A percentile compares a stretch with the other conserved stretches of the same genome.
Evolutionary conservation across 2,888 invertebrate species (phyloP).

Genomic region (Didymodactylos carnosus): DNA sequence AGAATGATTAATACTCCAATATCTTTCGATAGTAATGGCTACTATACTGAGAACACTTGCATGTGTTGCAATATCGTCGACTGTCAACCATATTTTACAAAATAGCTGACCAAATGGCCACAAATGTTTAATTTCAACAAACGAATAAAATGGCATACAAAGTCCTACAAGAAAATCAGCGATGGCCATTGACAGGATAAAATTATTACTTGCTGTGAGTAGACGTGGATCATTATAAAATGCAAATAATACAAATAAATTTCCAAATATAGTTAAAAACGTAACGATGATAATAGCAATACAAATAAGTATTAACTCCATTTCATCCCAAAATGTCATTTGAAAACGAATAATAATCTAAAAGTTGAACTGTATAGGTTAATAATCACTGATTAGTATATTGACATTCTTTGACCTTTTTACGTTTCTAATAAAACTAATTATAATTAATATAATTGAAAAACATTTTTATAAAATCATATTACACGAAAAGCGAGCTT

Average conservation of each 20-base stretch:
- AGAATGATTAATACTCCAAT: neutral
- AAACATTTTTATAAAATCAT: no score
- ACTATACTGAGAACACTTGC: neutral
- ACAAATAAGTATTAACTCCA: neutral
- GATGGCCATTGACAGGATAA: neutral
- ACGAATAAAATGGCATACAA: neutral
- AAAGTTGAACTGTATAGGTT: no score
- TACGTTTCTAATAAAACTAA: no score
- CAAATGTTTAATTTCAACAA: neutral
- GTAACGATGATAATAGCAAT: neutral
- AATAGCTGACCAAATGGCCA: neutral
- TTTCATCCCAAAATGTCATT: no score
- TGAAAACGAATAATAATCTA: no score
- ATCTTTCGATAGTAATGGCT: neutral
- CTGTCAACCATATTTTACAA: neutral
- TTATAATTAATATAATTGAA: no score
- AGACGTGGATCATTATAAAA: neutral
- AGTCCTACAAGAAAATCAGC: neutral
- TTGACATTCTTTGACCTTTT: no score
- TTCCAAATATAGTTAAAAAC: neutral
- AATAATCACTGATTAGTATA: no score
- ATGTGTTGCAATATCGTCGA: neutral
- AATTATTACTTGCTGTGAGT: neutral
- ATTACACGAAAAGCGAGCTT: no score
- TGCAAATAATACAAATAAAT: neutral